A percentile compares a stretch with the other conserved stretches of the same genome.
Evolutionary conservation across 2,797 vertebrate species (phyloP).

Genomic region (Melopsittacus undulatus): DNA sequence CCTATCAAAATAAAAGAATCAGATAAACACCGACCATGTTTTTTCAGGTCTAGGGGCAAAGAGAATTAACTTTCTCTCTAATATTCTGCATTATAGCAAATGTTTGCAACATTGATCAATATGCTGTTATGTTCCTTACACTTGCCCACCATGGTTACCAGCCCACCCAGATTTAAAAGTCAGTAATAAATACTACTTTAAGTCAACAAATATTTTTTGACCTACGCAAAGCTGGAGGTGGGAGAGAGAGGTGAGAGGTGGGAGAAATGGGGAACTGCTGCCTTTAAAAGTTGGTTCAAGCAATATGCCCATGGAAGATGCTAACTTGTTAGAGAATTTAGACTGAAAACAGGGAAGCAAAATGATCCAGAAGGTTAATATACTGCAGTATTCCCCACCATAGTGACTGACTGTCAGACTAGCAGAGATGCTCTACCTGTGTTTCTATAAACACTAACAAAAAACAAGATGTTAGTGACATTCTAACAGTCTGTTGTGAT

Average conservation of each 20-base stretch:
- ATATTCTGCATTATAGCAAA: neutral
- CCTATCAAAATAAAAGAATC: neutral
- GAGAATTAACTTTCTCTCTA: neutral
- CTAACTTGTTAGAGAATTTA: neutral
- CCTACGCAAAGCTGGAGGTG: neutral
- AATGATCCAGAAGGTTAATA: neutral
- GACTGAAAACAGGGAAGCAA: neutral
- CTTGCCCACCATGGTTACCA: conserved; percentile 34
- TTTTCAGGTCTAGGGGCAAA: neutral
- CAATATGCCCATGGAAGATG: neutral
- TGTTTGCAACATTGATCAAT: neutral
- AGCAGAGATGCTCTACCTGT: neutral
- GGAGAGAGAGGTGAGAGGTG: neutral
- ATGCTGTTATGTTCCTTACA: neutral
- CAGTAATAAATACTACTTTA: conserved; percentile 25
- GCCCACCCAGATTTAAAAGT: conserved; percentile 26
- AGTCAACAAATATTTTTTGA: conserved; percentile 22
- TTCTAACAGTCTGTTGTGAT: neutral
- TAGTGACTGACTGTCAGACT: neutral
- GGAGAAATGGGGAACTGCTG: neutral
- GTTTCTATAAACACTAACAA: neutral
- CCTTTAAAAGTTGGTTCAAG: neutral
- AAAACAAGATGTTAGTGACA: neutral
- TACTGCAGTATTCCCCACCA: neutral
- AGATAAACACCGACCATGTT: neutral